Evolutionary conservation across 2,113 vertebrate species (phyloP), one percentile per base, ranked within the genome.

Genomic region (Actenoides hombroni): DNA sequence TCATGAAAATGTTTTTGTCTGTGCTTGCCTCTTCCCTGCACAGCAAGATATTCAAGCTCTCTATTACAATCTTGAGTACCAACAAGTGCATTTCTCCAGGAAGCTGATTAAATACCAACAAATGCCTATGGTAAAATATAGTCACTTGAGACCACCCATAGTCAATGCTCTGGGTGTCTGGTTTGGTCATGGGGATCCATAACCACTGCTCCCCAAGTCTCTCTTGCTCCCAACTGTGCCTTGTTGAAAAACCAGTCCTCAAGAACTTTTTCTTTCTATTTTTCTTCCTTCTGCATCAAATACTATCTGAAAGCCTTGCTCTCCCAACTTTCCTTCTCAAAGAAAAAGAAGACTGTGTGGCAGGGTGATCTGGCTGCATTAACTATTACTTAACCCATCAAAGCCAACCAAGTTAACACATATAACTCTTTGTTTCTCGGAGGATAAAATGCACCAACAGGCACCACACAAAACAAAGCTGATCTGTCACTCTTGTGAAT

Each of bases 391-490:
- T 89, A 88, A 81, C 40, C 29, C 44, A 67, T 11, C 20, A 56
- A 67, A 88, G 40, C 17, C 17, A 77, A 85, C 59, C 0, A 10
- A 40, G 25, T 44, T 68, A 92, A 86, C 46, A 74, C 60, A 86
- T 53, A 74, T 26, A 88, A 81, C 29, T 25, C 56, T 40, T 59
- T 83, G 80, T 90, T 46, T 51, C 4, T 71, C 26, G 61, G 33
- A 63, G 60, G 60, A 78, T 11, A 90, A 93, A 88, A 83, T 48
- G 79, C 18, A 88, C 88, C 71, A 92, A 90, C 86, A 90, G 85
- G 88, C 88, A 93, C 79, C 77, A 81, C 8, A 31, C 6, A 82
- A 86, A 93, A 90, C 90, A 94, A 92, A 90, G 80, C 26, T 16
- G 21, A 84, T 88, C 31, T 95, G 90, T 93, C 76, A 44, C n/a